Conservation (phyloP, 2,113 vertebrate genomes). For the Apus apus region DNA sequence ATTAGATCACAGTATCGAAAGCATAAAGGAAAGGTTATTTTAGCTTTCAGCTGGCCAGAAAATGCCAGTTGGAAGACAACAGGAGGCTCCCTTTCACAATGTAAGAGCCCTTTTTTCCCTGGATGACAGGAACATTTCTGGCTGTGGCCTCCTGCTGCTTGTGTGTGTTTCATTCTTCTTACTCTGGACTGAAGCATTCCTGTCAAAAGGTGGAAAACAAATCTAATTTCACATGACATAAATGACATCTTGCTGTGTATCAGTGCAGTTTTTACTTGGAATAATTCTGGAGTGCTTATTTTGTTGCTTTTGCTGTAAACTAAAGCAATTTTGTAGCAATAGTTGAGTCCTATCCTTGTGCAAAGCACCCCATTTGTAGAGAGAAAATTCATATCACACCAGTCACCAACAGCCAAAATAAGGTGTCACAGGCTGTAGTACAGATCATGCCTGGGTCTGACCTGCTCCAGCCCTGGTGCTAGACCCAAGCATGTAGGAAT, state of each 20-base stretch:
- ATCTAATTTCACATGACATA: neutral
- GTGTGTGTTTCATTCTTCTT: constrained; percentile 6
- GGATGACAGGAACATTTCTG: constrained; percentile 14
- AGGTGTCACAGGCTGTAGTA: neutral
- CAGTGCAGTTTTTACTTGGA: neutral
- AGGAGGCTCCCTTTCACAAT: constrained; percentile 63
- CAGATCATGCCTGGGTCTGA: neutral
- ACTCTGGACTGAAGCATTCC: neutral
- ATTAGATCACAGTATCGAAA: constrained; percentile 11
- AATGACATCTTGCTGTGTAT: neutral
- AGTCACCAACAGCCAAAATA: neutral
- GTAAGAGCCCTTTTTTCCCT: constrained; percentile 47
- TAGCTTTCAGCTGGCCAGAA: constrained; percentile 51
- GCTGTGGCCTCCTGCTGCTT: constrained; percentile 24
- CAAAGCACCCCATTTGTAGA: neutral
- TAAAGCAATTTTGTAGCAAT: neutral
- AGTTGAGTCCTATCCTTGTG: neutral
- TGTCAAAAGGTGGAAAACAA: constrained; percentile 24
- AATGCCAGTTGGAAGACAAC: constrained; percentile 51
- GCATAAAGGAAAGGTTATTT: constrained; percentile 48
- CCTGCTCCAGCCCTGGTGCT: neutral
- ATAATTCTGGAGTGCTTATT: neutral
- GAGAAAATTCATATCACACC: neutral
- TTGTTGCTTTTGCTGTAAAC: neutral
- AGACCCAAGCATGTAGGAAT: neutral